phyloP scores from a whole-genome alignment of 2,113 vertebrate genomes.

The Rhadina sibilatrix region DNA sequence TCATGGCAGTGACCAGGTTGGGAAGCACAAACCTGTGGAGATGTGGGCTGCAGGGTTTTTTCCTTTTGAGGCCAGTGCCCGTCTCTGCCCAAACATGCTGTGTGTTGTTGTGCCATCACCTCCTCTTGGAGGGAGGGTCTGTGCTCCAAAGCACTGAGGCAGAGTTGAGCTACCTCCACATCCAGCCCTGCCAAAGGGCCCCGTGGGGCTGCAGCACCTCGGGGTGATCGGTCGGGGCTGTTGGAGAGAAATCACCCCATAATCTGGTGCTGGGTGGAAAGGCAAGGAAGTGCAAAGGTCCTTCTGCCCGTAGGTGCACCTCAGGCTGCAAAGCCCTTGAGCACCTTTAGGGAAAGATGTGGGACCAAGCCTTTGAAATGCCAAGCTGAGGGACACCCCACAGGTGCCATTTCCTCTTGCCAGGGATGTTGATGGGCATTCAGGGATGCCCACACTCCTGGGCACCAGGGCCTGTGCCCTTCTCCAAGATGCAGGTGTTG shows the following conservation, averaged over 20 bases:
- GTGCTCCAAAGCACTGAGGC: neutral
- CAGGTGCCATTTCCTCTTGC: neutral
- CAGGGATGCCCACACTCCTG: neutral
- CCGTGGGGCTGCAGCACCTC: neutral
- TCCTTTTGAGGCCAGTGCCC: neutral
- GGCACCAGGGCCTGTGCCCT: neutral
- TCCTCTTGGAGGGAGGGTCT: neutral
- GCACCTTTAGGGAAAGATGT: neutral
- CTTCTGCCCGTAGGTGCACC: neutral
- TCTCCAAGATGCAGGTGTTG: accelerated
- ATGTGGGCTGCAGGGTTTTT: neutral
- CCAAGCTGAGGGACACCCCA: neutral
- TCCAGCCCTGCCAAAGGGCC: neutral
- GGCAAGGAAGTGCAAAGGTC: neutral
- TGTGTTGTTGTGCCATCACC: neutral
- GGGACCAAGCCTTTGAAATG: neutral
- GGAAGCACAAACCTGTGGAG: neutral
- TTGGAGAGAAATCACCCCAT: neutral
- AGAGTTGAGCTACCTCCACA: neutral
- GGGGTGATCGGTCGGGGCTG: neutral
- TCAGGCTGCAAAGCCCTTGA: neutral
- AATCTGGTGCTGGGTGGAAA: neutral
- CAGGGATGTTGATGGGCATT: neutral
- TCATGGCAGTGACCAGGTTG: accelerated
- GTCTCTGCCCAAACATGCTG: neutral